A percentile compares a stretch with the other conserved stretches of the same genome.
Conservation (phyloP, 2,113 vertebrate species). For the Podarcis muralis region DNA sequence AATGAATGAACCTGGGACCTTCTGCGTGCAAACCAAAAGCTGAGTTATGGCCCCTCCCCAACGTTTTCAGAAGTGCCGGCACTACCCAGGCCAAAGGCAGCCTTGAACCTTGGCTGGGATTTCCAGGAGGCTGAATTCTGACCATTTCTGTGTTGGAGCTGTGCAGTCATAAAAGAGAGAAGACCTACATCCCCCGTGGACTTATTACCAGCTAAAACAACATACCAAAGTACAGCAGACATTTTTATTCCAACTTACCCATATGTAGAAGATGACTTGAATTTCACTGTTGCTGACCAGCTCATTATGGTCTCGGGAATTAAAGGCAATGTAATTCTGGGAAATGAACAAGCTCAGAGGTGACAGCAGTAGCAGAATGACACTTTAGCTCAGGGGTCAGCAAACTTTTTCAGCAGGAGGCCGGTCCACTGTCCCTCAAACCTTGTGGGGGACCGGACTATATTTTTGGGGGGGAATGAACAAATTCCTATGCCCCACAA, state of each 20-base stretch:
- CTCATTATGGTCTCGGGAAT: slow-evolving; percentile 78
- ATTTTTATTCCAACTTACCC: slow-evolving; percentile 75
- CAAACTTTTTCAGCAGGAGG: no score
- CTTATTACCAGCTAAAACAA: neutral
- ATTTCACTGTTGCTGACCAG: slow-evolving; percentile 87
- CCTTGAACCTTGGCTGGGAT: neutral
- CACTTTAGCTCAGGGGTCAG: no score
- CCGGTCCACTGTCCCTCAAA: no score
- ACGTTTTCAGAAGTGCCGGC: neutral
- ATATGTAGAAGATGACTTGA: slow-evolving; percentile 84
- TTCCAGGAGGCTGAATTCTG: neutral
- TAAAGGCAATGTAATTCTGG: slow-evolving; percentile 83
- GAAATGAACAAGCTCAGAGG: slow-evolving; percentile 39
- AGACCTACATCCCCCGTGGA: neutral
- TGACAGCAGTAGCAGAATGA: neutral
- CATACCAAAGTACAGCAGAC: neutral
- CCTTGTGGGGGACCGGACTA: no score
- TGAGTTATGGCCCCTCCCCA: no score
- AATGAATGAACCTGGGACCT: no score
- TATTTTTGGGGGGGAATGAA: no score
- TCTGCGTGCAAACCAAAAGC: no score
- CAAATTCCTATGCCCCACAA: no score
- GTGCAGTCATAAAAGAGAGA: neutral
- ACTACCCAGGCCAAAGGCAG: neutral
- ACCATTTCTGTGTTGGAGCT: neutral